A percentile compares a stretch with the other conserved stretches of the same genome.
Evolutionary conservation across 1,140 invertebrate species (phyloP).

Genomic region (Drosophila trapezifrons): DNA sequence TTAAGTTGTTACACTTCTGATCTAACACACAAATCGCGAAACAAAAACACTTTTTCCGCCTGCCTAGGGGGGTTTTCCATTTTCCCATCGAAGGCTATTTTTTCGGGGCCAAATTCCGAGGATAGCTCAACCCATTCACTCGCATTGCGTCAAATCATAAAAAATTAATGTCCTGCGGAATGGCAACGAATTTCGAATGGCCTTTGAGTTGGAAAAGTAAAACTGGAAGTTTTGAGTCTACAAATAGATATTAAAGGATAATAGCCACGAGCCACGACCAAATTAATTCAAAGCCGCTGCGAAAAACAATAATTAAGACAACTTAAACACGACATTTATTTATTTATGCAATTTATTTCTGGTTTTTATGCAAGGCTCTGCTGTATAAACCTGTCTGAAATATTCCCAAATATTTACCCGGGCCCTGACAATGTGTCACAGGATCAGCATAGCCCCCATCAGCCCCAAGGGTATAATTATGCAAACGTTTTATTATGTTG

Average conservation of each 20-base stretch:
- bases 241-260: not conserved
- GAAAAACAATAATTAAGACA: not conserved
- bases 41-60: slow-evolving; percentile 9
- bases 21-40: slow-evolving; percentile 57
- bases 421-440: slow-evolving; percentile 6
- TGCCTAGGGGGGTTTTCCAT: not conserved
- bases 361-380: not conserved
- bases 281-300: not conserved
- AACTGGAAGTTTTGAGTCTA: too few species aligned
- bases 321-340: too few species aligned
- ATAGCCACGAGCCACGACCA: not conserved
- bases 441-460: slow-evolving; percentile 35
- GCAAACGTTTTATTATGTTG: slow-evolving; percentile 63
- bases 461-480: slow-evolving; percentile 57
- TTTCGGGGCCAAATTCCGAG: slow-evolving; percentile 19
- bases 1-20: slow-evolving; percentile 66
- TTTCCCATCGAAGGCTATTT: slow-evolving; percentile 14
- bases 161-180: slow-evolving; percentile 20
- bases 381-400: slow-evolving; percentile 5
- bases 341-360: not conserved
- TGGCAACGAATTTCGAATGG: not conserved
- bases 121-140: slow-evolving; percentile 25
- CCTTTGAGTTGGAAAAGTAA: not conserved
- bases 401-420: slow-evolving; percentile 5
- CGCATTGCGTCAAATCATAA: slow-evolving; percentile 34